Percentiles rank a stretch among this genome's conserved stretches.
Conservation (phyloP, 1,140 invertebrate genomes). For the Solenopsis invicta region DNA sequence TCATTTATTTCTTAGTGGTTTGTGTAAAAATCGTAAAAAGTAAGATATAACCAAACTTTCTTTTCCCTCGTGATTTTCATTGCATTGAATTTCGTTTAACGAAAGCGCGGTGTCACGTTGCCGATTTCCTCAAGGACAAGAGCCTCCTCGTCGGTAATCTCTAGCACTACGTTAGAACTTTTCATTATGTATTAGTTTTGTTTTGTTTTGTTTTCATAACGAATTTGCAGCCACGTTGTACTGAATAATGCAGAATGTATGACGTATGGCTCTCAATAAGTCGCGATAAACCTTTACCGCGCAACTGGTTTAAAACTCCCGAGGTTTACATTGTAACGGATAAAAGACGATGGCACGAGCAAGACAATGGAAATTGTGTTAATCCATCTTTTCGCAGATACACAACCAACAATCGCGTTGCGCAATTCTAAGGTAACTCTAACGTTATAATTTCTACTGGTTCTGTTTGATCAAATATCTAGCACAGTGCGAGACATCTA, state of each 20-base stretch:
- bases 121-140: neutral
- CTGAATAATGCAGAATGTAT: slow-evolving; percentile 71
- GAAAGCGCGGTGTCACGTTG: neutral
- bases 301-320: slow-evolving; percentile 61
- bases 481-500: neutral
- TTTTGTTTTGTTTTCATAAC: slow-evolving; percentile 13
- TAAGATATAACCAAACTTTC: neutral
- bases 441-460: neutral
- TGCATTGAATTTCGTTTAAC: neutral
- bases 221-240: slow-evolving; percentile 8
- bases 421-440: neutral
- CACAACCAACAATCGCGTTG: neutral
- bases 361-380: neutral
- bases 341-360: neutral
- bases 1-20: neutral
- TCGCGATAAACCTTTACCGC: slow-evolving; percentile 68
- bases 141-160: neutral
- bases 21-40: neutral
- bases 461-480: neutral
- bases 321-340: slow-evolving; percentile 28
- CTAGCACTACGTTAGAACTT: neutral
- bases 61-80: neutral
- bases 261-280: slow-evolving; percentile 64
- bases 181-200: slow-evolving; percentile 5
- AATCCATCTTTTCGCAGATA: neutral